Evolutionary conservation across 2,113 vertebrate genomes (phyloP), one percentile per base, ranked within the genome.

Genomic region (Eleginops maclovinus): DNA sequence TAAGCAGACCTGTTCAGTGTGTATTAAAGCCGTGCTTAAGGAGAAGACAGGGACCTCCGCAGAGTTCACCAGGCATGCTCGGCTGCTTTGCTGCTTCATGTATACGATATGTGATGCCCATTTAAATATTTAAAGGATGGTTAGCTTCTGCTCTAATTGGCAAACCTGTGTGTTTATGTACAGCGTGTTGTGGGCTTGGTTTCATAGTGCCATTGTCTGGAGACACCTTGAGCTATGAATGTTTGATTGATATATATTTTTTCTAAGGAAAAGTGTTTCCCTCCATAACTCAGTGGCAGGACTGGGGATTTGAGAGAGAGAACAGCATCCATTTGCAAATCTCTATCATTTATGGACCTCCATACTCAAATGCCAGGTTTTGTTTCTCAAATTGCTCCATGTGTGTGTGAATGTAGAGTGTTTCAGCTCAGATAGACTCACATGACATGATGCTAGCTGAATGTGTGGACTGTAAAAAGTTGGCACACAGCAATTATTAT

Each of bases 111-210:
- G 73, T 64, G 50, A 87, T 69, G 63, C 46, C 36, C 72, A 89
- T 88, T 93, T 79, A 89, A 92, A 93, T 85, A 93, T 91, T 89
- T 89, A 90, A 73, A 59, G 54, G 61, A 77, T 72, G 89, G 86
- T 82, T 85, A 83, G 72, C 83, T 92, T 89, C 85, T 89, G 91
- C 91, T 93, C 91, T 91, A 91, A 91, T 92, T 93, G 89, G 88
- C 88, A 92, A 81, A 88, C 54, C 60, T 64, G 72, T 56, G 21
- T 71, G 47, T 84, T 77, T 68, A 28, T 51, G 11, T 28, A 75
- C 44, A 31, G 24, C 68, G 36, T 66, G 53, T 79, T 74, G 31
- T 56, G 41, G 75, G 19, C 19, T 74, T 69, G 68, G 82, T 85
- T 90, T 88, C 77, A 83, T 60, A 31, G 62, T 77, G 55, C 58